Evolutionary conservation across 2,888 invertebrate species (phyloP), one percentile per base, ranked within the genome.

Genomic region (Sphaeridia pumilis): DNA sequence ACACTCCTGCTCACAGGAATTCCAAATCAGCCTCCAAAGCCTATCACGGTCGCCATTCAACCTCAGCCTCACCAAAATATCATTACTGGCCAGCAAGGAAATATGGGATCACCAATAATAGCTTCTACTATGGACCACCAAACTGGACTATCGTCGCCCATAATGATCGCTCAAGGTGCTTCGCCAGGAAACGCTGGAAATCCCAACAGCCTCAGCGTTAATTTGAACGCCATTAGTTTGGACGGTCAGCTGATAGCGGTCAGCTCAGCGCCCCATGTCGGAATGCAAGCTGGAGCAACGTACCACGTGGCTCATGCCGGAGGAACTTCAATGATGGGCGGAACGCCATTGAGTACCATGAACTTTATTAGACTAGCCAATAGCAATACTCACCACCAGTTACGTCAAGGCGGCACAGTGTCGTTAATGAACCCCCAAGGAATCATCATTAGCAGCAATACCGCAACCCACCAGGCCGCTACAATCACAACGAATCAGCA

Each of bases 1-100:
- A 52, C 51, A 7, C 42, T 55, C 22, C 42, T 56, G 5, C 45
- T 56, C 4, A 53, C 53, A 21, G 46, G 48, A 1, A 49, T 54
- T 21, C 52, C 48, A 10, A 52, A 36, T n/a, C 22, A 47, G 3
- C 35, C 28, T 12, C 48, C 53, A 2, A 57, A 57, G 46, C 60
- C 60, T 7, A 60, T 62, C 7, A 62, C 64, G 12, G 61, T 64
- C 26, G 63, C 63, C n/a, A 62, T 64, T 41, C 64, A 61, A 35
- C 63, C 63, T 2, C 61, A 61, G n/a, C 63, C 61, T 12, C n/a
- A n/a, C n/a, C 55, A 56, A 3, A 44, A 48, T 49, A 22, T 22
- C 4, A 22, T 35, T 12, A 38, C 12, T 28, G 3, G n/a, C 5
- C 7, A 14, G 38, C 7, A 49, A 41, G 10, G 21, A 3, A 47